Evolutionary conservation across 2,797 vertebrate species (phyloP), one percentile per base, ranked within the genome.

Genomic region (Antrozous pallidus): DNA sequence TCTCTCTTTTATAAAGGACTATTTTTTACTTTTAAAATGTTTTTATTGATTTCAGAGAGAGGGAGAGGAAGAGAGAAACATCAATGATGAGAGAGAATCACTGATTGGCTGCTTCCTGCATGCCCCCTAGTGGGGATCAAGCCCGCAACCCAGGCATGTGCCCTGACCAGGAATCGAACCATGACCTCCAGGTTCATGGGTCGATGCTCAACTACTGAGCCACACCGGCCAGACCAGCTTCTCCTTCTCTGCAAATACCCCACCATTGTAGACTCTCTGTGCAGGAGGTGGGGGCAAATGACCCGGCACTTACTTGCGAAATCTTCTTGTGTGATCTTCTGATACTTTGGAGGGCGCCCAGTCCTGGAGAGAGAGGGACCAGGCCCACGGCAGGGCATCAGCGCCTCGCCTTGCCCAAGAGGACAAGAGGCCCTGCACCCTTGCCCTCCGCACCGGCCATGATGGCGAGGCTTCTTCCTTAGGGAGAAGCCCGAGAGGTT

Each of bases 281-380:
- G 26, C 40, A 51, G 31, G 56, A 51, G 31, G 8, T 0, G 11
- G 40, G n/a, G 73, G 24, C 2, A 33, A 22, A 49, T 20, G 63
- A 67, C 40, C 69, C 3, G 5, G 1, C 84, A 98, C 99, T 99
- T 98, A 99, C 99, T 98, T 90, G 99, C 99, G 96, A 99, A 99
- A 95, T 99, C 98, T 98, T 99, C 99, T 94, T 99, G 99, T 58
- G 99, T 99, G 97, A 98, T 99, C 98, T 99, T 99, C 94, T 98
- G 99, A 96, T 99, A 99, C 98, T 99, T 99, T 20, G 99, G 99
- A 93, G 99, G 99, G 82, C 99, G 99, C n/a, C 99, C 99, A 69
- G 99, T 99, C 98, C 99, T 99, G 98, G 71, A 97, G 95, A 98
- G 96, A 98, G 96, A 97, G 94, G 85, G 94, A 97, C 75, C 47